Evolutionary conservation across 2,888 invertebrate species (phyloP), one percentile per base, ranked within the genome.

Genomic region (Perizoma affinitatum): DNA sequence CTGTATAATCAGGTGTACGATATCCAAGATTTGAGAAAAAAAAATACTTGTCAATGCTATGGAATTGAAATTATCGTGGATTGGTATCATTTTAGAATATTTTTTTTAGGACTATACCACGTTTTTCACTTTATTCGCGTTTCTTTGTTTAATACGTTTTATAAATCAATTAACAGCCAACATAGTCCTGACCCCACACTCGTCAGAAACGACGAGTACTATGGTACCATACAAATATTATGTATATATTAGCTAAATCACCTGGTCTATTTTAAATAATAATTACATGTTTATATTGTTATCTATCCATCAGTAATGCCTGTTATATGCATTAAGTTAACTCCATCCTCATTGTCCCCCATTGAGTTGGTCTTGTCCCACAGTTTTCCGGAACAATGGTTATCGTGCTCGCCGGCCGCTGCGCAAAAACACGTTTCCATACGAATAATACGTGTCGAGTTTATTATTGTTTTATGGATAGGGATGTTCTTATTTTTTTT

Each of bases 341-440:
- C 35, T 52, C 3, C 2, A 9, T 43, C 43, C 41, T 6, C 48
- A 53, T 54, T 42, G 49, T 58, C 42, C 41, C 41, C 42, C 49
- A 52, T 47, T 58, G 4, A 9, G 35, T 9, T 10, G n/a, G 34
- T 35, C 6, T 46, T 54, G 59, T 69, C 67, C 58, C 48, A 40
- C 42, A 56, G 58, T 68, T 68, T 61, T 44, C 61, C 50, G 33
- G 4, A 51, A 53, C 51, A 54, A 61, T 71, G 66, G 70, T 57
- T 59, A 34, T 63, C 45, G 47, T 58, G 65, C 53, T 58, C 61
- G 60, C 54, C 65, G 59, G 69, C 69, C 69, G 71, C 79, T 76
- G 79, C 75, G 79, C 76, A 78, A 72, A 79, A 79, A 78, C 78
- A 71, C 65, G 74, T 78, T 75, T 72, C 71, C 71, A 74, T 72